Percentiles rank a stretch among this genome's conserved stretches.
phyloP scores from a whole-genome alignment of 2,113 vertebrate genomes.

The Calonectris borealis region DNA sequence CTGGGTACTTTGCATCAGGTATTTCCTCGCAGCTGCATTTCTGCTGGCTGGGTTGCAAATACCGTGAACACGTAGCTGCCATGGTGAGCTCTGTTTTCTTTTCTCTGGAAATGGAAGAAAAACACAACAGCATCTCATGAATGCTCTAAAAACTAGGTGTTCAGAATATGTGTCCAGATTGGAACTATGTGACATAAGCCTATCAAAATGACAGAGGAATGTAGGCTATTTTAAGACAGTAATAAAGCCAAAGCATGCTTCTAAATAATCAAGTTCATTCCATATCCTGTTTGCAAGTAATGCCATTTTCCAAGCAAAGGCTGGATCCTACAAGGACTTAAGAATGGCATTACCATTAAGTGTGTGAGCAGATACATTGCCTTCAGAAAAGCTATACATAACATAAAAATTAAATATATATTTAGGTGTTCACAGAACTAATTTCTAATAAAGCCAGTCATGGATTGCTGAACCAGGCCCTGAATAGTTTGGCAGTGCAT shows the following conservation, averaged over 20 bases:
- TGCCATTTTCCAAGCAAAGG: not conserved
- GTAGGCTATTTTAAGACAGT: not conserved
- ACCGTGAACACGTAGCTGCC: not conserved
- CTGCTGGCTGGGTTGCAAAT: not conserved
- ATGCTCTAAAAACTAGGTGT: not conserved
- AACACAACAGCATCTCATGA: not conserved
- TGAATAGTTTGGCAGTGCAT: not conserved
- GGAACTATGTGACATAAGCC: not conserved
- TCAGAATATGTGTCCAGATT: not conserved
- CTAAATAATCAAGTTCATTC: not conserved
- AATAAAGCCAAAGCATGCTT: not conserved
- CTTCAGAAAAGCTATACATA: not conserved
- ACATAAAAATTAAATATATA: not conserved
- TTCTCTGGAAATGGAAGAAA: not conserved
- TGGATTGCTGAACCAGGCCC: not conserved
- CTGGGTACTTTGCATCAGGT: not conserved
- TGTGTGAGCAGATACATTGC: not conserved
- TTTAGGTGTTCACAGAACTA: not conserved
- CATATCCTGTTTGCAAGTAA: not conserved
- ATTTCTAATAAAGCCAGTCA: not conserved
- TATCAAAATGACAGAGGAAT: not conserved
- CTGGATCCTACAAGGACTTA: not conserved
- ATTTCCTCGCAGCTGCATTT: not conserved
- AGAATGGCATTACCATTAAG: not conserved
- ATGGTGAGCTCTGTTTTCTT: not conserved